Evolutionary conservation across 2,888 invertebrate species (phyloP).

Genomic region (Phoenoteleia sp.): DNA sequence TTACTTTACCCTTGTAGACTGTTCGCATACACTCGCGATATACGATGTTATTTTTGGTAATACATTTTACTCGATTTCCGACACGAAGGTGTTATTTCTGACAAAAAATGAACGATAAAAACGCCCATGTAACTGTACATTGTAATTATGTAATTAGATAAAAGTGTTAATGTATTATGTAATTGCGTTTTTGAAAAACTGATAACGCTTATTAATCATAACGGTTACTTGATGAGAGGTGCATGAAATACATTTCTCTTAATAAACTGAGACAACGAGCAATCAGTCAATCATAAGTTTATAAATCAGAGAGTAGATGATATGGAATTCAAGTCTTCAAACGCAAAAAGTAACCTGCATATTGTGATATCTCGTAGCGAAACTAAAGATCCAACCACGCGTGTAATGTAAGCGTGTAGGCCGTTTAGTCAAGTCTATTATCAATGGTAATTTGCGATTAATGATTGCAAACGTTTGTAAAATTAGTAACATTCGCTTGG

Average conservation of each 20-base stretch:
- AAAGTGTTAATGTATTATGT: neutral
- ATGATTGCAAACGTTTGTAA: slow-evolving; percentile 42
- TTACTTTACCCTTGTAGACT: too few relatives aligned
- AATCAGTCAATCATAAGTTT: slow-evolving; percentile 40
- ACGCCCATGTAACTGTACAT: neutral
- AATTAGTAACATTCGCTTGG: slow-evolving; percentile 53
- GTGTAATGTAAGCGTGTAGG: slow-evolving; percentile 55
- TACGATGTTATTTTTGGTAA: too few relatives aligned
- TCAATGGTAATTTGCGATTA: slow-evolving; percentile 68
- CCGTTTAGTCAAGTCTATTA: slow-evolving; percentile 59
- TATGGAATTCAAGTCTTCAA: slow-evolving; percentile 22
- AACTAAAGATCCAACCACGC: slow-evolving; percentile 38
- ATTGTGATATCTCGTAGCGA: slow-evolving; percentile 25
- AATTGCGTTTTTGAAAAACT: slow-evolving; percentile 6
- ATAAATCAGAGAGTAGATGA: slow-evolving; percentile 25
- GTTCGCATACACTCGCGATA: too few relatives aligned
- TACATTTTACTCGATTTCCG: too few relatives aligned
- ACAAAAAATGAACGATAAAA: too few relatives aligned
- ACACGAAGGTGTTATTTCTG: too few relatives aligned
- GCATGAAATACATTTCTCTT: slow-evolving; percentile 1
- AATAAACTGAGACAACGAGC: slow-evolving; percentile 37
- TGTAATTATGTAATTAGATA: neutral
- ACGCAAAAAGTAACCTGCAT: slow-evolving; percentile 38
- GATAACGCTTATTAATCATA: slow-evolving; percentile 49
- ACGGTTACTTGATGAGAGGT: slow-evolving; percentile 20